Conservation (phyloP, 92 coral and sea anemone species). For the Zoanthus gigantus region DNA sequence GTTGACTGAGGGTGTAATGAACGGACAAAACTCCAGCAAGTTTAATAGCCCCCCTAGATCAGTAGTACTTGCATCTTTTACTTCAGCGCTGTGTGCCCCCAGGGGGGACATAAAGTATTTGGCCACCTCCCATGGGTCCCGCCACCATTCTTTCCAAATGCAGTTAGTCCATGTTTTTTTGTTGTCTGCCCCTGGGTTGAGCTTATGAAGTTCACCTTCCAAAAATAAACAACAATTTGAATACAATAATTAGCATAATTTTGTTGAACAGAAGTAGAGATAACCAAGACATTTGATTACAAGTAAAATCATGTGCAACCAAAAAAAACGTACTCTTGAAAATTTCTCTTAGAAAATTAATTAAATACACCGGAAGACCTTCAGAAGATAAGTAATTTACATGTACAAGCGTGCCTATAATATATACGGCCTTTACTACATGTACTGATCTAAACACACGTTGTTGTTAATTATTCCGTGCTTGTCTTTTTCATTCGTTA, state of each 20-base stretch:
- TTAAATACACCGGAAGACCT: too few species aligned
- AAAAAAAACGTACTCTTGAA: too few species aligned
- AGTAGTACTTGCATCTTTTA: constrained; percentile 43
- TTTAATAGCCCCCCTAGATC: constrained; percentile 45
- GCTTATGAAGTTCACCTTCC: constrained; percentile 13
- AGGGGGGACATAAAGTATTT: constrained; percentile 57
- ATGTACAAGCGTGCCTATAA: too few species aligned
- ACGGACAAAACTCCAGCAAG: constrained; percentile 44
- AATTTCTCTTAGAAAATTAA: too few species aligned
- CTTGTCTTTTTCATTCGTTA: too few species aligned
- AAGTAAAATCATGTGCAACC: neutral
- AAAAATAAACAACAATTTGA: neutral
- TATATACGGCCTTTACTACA: too few species aligned
- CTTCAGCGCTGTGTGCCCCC: constrained; percentile 35
- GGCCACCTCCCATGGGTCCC: constrained; percentile 55
- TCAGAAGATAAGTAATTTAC: too few species aligned
- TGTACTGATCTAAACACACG: too few species aligned
- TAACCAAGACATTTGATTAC: neutral
- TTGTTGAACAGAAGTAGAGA: neutral
- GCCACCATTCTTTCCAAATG: constrained; percentile 26
- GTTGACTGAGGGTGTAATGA: constrained; percentile 20
- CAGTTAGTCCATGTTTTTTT: neutral
- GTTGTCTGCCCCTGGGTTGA: neutral
- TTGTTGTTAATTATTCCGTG: too few species aligned
- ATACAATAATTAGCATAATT: neutral